Percentiles rank a stretch among this genome's conserved stretches.
Evolutionary conservation across 2,797 vertebrate species (phyloP).

Genomic region (Anableps anableps): DNA sequence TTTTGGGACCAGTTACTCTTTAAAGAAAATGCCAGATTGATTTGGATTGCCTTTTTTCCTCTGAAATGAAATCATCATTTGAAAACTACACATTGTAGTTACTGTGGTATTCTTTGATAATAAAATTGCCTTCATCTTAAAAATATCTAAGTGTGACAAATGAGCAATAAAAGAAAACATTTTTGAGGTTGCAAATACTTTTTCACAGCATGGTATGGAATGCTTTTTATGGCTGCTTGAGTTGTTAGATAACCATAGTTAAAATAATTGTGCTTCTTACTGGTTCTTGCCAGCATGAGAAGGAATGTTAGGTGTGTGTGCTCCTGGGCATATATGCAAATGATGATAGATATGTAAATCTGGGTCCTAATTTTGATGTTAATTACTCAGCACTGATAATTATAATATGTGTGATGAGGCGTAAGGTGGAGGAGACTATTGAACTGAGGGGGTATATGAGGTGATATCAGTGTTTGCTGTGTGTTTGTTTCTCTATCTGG

Average conservation of each 20-base stretch:
- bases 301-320: slow-evolving; percentile 48
- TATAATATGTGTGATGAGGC: slow-evolving; percentile 77
- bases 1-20: no score
- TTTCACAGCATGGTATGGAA: neutral
- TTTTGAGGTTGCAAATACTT: neutral
- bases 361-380: slow-evolving; percentile 77
- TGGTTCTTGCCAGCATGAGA: slow-evolving; percentile 28
- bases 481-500: slow-evolving; percentile 21
- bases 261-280: slow-evolving; percentile 14
- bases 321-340: slow-evolving; percentile 58
- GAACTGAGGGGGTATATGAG: slow-evolving; percentile 50
- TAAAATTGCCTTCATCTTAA: neutral
- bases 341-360: slow-evolving; percentile 70
- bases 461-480: slow-evolving; percentile 30
- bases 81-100: neutral
- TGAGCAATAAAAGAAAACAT: neutral
- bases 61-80: neutral
- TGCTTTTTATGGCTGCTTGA: neutral
- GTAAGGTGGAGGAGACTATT: slow-evolving; percentile 62
- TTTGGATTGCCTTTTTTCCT: neutral
- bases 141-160: neutral
- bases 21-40: no score
- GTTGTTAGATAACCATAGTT: neutral
- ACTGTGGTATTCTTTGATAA: neutral
- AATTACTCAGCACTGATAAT: slow-evolving; percentile 81